phyloP scores from a whole-genome alignment of 2,797 vertebrate genomes.

The Eurystomus glaucurus region DNA sequence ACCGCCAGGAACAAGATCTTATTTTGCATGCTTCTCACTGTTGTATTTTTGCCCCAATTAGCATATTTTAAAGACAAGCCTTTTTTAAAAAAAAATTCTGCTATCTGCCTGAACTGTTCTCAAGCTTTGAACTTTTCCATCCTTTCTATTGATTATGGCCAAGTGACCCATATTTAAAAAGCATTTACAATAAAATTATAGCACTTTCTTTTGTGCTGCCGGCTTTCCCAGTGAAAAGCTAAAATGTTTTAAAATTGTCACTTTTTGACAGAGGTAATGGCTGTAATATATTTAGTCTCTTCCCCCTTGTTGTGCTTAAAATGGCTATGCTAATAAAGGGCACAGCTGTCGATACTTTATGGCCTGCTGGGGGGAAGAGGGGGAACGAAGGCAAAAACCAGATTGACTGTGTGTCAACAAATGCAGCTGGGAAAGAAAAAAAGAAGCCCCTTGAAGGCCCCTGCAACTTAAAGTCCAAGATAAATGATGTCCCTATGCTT shows the following conservation, averaged over 20 bases:
- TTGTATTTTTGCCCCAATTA: conserved; percentile 69
- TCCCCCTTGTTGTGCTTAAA: conserved; percentile 79
- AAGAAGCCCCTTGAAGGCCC: conserved; percentile 88
- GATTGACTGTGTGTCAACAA: conserved; percentile 97
- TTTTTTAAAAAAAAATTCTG: neutral
- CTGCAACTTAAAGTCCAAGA: conserved; percentile 81
- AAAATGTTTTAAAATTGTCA: conserved; percentile 94
- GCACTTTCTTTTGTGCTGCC: conserved; percentile 79
- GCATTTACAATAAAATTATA: conserved; percentile 91
- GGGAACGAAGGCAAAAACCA: conserved; percentile 85
- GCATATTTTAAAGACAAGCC: conserved; percentile 79
- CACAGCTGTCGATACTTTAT: conserved; percentile 98
- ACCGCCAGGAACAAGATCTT: conserved; percentile 71
- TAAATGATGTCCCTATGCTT: conserved; percentile 85
- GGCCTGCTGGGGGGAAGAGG: conserved; percentile 84
- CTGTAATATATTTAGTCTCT: conserved; percentile 90
- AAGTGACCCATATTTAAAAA: conserved; percentile 91
- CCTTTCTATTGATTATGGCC: conserved; percentile 67
- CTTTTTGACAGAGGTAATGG: conserved; percentile 91
- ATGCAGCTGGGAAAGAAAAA: conserved; percentile 93
- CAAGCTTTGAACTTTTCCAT: conserved; percentile 69
- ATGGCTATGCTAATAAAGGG: conserved; percentile 92
- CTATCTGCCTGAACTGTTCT: conserved; percentile 62
- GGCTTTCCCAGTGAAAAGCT: conserved; percentile 85
- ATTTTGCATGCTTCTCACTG: conserved; percentile 35